These are phyloP conservation scores for Babyrousa celebensis DNA, from an alignment of 2,797 vertebrate species.

Conservation along the genomic window DNA sequence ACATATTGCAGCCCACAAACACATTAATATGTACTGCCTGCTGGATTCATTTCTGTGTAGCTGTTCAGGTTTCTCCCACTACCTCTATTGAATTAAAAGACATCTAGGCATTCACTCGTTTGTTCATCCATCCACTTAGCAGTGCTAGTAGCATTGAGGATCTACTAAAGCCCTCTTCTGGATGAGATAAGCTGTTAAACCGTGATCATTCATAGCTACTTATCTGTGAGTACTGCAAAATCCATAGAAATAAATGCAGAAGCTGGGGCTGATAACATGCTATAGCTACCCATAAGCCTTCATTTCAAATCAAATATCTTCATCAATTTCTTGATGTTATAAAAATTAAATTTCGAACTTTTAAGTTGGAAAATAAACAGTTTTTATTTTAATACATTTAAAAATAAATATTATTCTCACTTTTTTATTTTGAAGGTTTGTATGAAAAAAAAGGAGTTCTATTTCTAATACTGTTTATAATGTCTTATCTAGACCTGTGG, in stretches of 20 bases:
- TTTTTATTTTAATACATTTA: constrained; percentile 19
- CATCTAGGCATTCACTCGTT: background rate
- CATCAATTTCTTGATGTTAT: constrained; percentile 34
- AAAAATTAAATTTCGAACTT: constrained; percentile 51
- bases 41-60: background rate
- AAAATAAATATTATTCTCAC: background rate
- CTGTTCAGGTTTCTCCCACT: background rate
- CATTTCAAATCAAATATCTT: constrained; percentile 26
- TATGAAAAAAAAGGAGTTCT: background rate
- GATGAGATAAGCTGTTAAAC: background rate
- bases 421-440: background rate
- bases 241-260: constrained; percentile 53
- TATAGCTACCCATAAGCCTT: background rate
- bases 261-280: constrained; percentile 30
- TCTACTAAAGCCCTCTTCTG: background rate
- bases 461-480: constrained; percentile 29
- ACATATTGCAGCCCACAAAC: background rate
- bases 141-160: background rate
- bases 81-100: background rate
- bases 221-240: constrained; percentile 5
- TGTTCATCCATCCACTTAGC: background rate
- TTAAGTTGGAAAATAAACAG: constrained; percentile 22
- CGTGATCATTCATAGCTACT: background rate
- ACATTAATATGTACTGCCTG: background rate
- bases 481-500: background rate